Base-by-base conservation (phyloP, 2,113 vertebrate species). In the Ivindomyrus marchei region DNA sequence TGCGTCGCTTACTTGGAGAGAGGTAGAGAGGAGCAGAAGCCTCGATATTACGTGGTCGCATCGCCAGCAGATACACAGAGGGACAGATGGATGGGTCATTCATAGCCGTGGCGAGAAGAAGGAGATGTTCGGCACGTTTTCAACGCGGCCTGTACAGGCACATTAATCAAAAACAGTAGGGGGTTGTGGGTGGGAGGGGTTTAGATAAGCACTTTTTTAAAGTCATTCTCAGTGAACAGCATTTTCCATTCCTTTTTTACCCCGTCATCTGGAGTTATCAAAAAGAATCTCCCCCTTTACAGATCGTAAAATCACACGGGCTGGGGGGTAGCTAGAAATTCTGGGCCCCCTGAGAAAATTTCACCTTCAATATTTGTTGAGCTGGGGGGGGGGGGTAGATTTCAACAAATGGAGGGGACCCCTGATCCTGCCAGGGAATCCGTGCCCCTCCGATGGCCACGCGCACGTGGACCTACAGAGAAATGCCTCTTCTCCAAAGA, bases 121-220 rank as follows among this genome's bases (percentile, higher is more conserved):
- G 45, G 47, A 50, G 84, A 27, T 86, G 84, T 86, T 86, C 46
- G 24, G 84, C 47, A 47, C 84, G 13, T 21, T 87, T 53, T 87
- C 49, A 49, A 21, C 3, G 85, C 0, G 8, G 31, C 49, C n/a
- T 6, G 31, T 36, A 87, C 47, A 87, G 85, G 19, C 27, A 53
- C 85, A 53, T 87, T 87, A 56, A 87, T 86, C 85, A 87, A 36
- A 53, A 87, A 39, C 85, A 36, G 50, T 36, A 36, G 50, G 85
- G 47, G 15, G 47, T 17, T 19, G 19, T 39, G 84, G 21, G 45
- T 8, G 84, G 11, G 47, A 17, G 36, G n/a, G 50, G 85, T 39
- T 17, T 31, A 53, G 27, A 36, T 87, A 47, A 85, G 84, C 84
- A 49, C 24, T 85, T 85, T 86, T 50, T 86, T 21, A 49, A 86